These are phyloP conservation scores for Neolamprologus sp. DNA, from an alignment of 2,113 vertebrate genomes.

Conservation along the genomic window DNA sequence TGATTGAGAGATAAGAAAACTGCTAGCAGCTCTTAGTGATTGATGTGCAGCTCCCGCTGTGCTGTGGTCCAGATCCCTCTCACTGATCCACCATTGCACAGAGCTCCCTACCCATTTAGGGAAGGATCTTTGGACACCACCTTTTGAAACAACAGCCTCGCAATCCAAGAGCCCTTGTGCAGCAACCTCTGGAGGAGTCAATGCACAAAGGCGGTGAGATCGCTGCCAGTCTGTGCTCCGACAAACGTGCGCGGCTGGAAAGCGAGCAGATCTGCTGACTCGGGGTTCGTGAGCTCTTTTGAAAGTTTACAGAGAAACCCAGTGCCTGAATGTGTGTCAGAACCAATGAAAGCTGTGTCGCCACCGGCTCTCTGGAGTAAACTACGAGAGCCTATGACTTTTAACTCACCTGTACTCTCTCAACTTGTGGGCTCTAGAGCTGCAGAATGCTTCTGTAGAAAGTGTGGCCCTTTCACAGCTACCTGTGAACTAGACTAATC, in stretches of 20 bases:
- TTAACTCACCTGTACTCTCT: neutral
- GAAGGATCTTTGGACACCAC: neutral
- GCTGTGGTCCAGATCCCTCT: neutral
- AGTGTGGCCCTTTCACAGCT: neutral
- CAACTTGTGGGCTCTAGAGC: neutral
- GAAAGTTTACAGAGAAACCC: neutral
- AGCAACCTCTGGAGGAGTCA: neutral
- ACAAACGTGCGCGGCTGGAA: neutral
- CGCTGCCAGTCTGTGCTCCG: neutral
- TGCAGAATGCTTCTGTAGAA: neutral
- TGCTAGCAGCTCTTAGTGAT: neutral
- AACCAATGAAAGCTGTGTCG: neutral
- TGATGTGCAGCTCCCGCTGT: neutral
- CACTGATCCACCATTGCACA: neutral
- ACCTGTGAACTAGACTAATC: neutral
- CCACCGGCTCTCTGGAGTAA: neutral
- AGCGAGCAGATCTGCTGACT: neutral
- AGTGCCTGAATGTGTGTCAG: neutral
- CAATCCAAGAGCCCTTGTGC: neutral
- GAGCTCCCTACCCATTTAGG: neutral
- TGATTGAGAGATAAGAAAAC: neutral
- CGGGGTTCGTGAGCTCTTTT: accelerated
- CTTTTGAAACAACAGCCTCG: neutral
- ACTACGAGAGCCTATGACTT: neutral
- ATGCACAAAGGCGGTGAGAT: neutral